Percentiles rank a stretch among this genome's conserved stretches.
These are phyloP conservation scores for Neodiprion virginianus DNA, from an alignment of 1,140 invertebrate genomes.

Conservation along the genomic window DNA sequence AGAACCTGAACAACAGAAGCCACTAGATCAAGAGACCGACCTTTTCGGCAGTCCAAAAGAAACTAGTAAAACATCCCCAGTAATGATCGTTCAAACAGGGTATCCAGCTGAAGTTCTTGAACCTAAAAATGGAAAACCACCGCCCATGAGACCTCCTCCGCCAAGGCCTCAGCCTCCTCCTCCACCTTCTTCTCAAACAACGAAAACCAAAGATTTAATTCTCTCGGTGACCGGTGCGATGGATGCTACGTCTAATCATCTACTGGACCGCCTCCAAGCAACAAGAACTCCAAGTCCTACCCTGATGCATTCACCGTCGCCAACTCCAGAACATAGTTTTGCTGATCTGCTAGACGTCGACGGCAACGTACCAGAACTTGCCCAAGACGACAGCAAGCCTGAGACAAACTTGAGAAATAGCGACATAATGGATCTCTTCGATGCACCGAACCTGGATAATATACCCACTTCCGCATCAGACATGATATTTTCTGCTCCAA, in stretches of 20 bases:
- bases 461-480: conserved; percentile 24
- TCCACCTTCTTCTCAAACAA: conserved; percentile 64
- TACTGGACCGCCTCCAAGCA: conserved; percentile 81
- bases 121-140: conserved; percentile 33
- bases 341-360: conserved; percentile 72
- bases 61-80: conserved; percentile 38
- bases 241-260: conserved; percentile 85
- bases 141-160: conserved; percentile 54
- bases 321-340: conserved; percentile 77
- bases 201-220: conserved; percentile 85
- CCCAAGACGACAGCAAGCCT: conserved; percentile 39
- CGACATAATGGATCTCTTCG: conserved; percentile 56
- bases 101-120: conserved; percentile 47
- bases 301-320: conserved; percentile 83
- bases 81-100: conserved; percentile 48
- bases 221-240: conserved; percentile 86
- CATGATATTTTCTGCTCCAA: conserved; percentile 44
- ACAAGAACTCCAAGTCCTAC: conserved; percentile 84
- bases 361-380: conserved; percentile 51
- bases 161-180: conserved; percentile 58
- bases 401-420: conserved; percentile 32
- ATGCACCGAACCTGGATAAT: conserved; percentile 48
- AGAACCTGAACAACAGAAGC: conserved; percentile 20
- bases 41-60: conserved; percentile 18
- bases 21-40: conserved; percentile 20